These are phyloP conservation scores for Yponomeuta malinellus DNA, from an alignment of 2,888 invertebrate species.

Conservation along the genomic window DNA sequence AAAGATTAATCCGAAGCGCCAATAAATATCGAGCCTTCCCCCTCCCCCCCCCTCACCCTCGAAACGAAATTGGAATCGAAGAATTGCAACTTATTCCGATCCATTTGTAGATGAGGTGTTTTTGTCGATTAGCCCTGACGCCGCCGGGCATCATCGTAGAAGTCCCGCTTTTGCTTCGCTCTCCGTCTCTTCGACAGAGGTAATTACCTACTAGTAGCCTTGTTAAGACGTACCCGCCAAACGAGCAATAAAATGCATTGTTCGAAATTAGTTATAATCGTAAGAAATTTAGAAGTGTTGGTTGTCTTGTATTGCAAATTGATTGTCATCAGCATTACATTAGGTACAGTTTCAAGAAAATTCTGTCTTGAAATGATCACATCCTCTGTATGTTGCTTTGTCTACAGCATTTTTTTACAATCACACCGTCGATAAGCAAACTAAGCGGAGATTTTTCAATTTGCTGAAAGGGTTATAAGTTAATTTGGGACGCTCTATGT, in stretches of 20 bases:
- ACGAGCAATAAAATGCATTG: too few species aligned
- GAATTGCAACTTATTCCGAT: conserved; percentile 67
- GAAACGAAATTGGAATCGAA: conserved; percentile 70
- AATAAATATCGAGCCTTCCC: conserved; percentile 53
- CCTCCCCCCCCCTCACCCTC: not conserved
- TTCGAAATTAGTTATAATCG: too few species aligned
- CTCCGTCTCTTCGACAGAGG: too few species aligned
- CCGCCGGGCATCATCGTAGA: conserved; percentile 14
- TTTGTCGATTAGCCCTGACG: conserved; percentile 49
- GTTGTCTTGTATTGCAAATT: too few species aligned
- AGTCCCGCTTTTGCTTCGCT: too few species aligned
- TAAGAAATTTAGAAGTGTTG: too few species aligned
- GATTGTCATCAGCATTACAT: too few species aligned
- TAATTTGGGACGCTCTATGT: conserved; percentile 1
- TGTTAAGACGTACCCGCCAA: too few species aligned
- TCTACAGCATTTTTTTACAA: not conserved
- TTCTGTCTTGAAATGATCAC: too few species aligned
- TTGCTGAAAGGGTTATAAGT: conserved; percentile 9
- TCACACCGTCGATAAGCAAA: not conserved
- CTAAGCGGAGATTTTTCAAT: conserved; percentile 5
- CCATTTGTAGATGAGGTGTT: conserved; percentile 71
- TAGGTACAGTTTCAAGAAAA: too few species aligned
- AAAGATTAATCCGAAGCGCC: conserved; percentile 70
- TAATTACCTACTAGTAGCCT: too few species aligned
- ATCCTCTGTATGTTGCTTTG: too few species aligned